Conservation (phyloP, 2,797 vertebrate species). For the Pampus argenteus region DNA sequence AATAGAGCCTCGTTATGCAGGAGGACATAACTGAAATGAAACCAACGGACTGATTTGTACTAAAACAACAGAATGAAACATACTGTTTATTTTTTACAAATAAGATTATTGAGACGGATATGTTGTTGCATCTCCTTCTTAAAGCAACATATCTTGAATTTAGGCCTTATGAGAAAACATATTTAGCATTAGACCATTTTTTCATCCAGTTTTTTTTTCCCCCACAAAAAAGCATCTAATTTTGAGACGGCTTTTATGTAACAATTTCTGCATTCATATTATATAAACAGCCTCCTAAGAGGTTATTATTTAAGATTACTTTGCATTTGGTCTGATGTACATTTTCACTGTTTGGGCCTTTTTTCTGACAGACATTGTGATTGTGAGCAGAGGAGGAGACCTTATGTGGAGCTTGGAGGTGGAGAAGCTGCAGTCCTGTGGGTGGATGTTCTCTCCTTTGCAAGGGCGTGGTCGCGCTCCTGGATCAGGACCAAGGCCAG, state of each 20-base stretch:
- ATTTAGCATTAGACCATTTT: too few relatives aligned
- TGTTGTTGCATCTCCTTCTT: neutral
- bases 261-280: neutral
- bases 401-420: slow-evolving; percentile 32
- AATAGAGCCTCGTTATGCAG: neutral
- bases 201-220: neutral
- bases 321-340: slow-evolving; percentile 8
- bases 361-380: slow-evolving; percentile 27
- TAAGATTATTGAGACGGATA: neutral
- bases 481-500: slow-evolving; percentile 67
- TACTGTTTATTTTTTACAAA: neutral
- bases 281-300: neutral
- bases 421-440: slow-evolving; percentile 60
- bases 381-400: slow-evolving; percentile 17
- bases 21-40: neutral
- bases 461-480: slow-evolving; percentile 58
- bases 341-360: slow-evolving; percentile 13
- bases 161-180: neutral
- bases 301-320: slow-evolving; percentile 26
- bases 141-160: neutral
- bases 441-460: slow-evolving; percentile 20
- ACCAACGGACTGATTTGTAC: neutral
- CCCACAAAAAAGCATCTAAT: neutral
- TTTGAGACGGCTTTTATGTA: neutral
- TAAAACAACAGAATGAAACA: neutral